A percentile compares a stretch with the other conserved stretches of the same genome.
phyloP scores from a whole-genome alignment of 2,113 vertebrate species.

The Antechinus flavipes region DNA sequence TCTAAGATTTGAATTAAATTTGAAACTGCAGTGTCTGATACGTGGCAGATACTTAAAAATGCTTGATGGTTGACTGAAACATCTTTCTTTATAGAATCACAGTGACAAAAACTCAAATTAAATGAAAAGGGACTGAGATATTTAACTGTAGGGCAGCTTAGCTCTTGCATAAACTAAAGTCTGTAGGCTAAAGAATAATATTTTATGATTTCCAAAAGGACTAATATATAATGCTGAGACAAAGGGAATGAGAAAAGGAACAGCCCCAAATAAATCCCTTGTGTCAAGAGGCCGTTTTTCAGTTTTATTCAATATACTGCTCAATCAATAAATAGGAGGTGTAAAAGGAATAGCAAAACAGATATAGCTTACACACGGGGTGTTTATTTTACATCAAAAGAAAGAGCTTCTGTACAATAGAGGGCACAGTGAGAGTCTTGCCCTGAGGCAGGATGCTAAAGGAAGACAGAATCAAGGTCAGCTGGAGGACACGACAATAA shows the following conservation, averaged over 20 bases:
- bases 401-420: conserved; percentile 94
- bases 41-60: neutral
- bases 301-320: conserved; percentile 82
- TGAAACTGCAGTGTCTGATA: neutral
- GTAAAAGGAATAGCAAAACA: conserved; percentile 83
- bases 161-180: neutral
- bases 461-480: conserved; percentile 78
- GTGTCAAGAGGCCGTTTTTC: conserved; percentile 60
- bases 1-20: neutral
- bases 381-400: conserved; percentile 95
- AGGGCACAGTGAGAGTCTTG: conserved; percentile 80
- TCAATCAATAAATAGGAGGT: conserved; percentile 83
- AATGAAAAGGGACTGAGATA: neutral
- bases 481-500: conserved; percentile 82
- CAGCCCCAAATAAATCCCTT: conserved; percentile 74
- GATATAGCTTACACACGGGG: conserved; percentile 83
- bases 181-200: neutral
- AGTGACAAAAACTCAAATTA: neutral
- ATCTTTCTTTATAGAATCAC: neutral
- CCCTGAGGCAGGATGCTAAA: conserved; percentile 82
- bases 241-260: conserved; percentile 53
- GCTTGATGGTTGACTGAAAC: neutral
- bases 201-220: conserved; percentile 10
- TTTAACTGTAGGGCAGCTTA: neutral
- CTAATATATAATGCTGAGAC: neutral